Conservation (phyloP, 2,113 vertebrate species). For the Tautogolabrus adspersus region DNA sequence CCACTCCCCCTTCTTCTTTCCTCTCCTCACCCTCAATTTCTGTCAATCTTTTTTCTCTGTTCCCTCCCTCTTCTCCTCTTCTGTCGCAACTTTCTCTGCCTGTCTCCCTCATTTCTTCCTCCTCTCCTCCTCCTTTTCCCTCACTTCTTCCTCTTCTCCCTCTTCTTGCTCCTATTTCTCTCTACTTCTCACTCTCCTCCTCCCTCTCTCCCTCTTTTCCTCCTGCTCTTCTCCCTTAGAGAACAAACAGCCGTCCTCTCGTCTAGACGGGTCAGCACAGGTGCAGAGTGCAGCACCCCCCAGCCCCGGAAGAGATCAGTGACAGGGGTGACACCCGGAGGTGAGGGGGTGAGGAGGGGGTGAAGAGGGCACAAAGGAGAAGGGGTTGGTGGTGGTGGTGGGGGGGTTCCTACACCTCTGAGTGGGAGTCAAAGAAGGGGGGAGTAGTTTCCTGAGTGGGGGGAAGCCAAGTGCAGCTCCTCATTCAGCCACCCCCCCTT, state of each 20-base stretch:
- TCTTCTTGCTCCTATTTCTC: neutral
- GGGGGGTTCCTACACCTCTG: neutral
- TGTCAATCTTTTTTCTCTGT: neutral
- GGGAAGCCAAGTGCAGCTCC: conserved; percentile 92
- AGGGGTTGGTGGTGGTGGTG: conserved; percentile 6
- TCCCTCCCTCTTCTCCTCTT: neutral
- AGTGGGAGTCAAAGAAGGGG: neutral
- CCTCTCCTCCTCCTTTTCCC: too few relatives aligned
- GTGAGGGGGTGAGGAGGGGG: conserved; percentile 54
- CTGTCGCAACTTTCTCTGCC: too few relatives aligned
- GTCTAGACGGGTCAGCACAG: conserved; percentile 95
- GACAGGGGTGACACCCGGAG: conserved; percentile 63
- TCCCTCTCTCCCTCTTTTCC: neutral
- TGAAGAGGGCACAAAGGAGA: conserved; percentile 41
- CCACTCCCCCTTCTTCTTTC: neutral
- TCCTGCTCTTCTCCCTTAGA: neutral
- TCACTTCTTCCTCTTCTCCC: too few relatives aligned
- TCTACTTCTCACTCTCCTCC: conserved; percentile 23
- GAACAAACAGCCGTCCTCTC: conserved; percentile 30
- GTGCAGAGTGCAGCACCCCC: conserved; percentile 79
- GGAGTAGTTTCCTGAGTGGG: conserved; percentile 52
- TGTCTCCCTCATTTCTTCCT: too few relatives aligned
- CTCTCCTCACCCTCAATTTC: conserved; percentile 20
- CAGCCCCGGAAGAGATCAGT: conserved; percentile 86
- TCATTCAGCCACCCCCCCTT: too few relatives aligned